Conservation (phyloP, 1,140 invertebrate genomes). For the Rhagoletis zephyria region DNA sequence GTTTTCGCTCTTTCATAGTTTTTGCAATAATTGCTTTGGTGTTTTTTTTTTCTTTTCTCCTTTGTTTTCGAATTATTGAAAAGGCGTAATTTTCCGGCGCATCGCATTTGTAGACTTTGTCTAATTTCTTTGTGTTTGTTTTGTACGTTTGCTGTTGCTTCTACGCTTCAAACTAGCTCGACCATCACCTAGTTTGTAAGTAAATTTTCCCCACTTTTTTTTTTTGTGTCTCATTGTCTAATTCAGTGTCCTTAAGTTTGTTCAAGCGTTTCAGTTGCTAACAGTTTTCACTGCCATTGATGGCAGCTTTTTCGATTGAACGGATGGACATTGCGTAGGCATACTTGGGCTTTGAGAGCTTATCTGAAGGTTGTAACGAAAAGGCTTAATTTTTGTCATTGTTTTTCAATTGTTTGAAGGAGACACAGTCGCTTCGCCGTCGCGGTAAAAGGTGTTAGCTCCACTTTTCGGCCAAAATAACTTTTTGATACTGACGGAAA, state of each 20-base stretch:
- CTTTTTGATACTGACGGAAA: too few species aligned
- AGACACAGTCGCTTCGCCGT: too few species aligned
- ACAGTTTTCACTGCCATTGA: slow-evolving; percentile 53
- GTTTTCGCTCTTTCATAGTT: slow-evolving; percentile 29
- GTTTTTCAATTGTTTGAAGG: too few species aligned
- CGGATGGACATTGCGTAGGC: background rate
- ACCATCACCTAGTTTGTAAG: slow-evolving; percentile 36
- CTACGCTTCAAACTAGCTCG: background rate
- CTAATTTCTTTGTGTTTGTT: background rate
- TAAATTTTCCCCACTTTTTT: background rate
- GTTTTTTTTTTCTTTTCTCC: background rate
- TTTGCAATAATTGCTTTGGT: slow-evolving; percentile 31
- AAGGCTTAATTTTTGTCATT: background rate
- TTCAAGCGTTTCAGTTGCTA: too few species aligned
- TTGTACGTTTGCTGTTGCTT: background rate
- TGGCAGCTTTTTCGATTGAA: slow-evolving; percentile 8
- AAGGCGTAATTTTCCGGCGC: slow-evolving; percentile 1
- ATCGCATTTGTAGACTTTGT: slow-evolving; percentile 3
- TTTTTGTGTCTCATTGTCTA: background rate
- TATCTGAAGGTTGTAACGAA: background rate
- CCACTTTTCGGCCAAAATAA: too few species aligned
- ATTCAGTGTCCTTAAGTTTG: background rate
- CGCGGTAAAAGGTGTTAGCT: too few species aligned
- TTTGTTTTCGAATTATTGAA: background rate
- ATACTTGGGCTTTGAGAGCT: background rate